These are phyloP conservation scores for silkworm (Bombyx mori) DNA, from an alignment of 1,140 invertebrate species.

Conservation along the genomic window DNA sequence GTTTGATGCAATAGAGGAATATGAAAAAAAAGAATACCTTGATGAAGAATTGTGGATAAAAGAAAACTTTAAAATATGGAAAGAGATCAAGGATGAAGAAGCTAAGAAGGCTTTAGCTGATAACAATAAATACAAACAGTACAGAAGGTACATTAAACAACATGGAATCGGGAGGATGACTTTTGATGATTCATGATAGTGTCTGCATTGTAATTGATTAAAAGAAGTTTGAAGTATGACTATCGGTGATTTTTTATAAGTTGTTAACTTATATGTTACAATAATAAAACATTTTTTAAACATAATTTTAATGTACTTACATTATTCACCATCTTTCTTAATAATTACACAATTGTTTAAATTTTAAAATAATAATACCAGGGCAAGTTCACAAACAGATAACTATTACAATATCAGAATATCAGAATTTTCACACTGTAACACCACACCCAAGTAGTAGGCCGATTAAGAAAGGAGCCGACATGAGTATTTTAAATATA, in stretches of 20 bases:
- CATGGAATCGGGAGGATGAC: slow-evolving; percentile 84
- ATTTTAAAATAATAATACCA: no score
- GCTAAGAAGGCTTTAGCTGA: slow-evolving; percentile 84
- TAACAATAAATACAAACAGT: slow-evolving; percentile 84
- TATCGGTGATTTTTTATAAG: not conserved
- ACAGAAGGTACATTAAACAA: slow-evolving; percentile 85
- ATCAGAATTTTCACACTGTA: no score
- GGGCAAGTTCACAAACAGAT: no score
- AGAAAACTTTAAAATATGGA: slow-evolving; percentile 85
- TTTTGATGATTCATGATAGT: slow-evolving; percentile 80
- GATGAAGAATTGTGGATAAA: slow-evolving; percentile 85
- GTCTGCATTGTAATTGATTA: slow-evolving; percentile 11
- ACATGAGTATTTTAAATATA: no score
- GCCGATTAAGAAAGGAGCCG: no score
- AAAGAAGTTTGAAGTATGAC: slow-evolving; percentile 11
- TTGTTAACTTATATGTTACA: not conserved
- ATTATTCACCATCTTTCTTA: no score
- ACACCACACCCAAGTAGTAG: no score
- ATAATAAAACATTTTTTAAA: slow-evolving; percentile 23
- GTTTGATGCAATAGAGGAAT: slow-evolving; percentile 80
- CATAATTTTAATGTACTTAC: slow-evolving; percentile 33
- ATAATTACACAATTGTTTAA: no score
- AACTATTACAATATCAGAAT: no score
- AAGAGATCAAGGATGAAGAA: slow-evolving; percentile 85
- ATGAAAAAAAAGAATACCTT: slow-evolving; percentile 82